Conservation (phyloP, 2,888 invertebrate genomes). For the Parnassius apollo region DNA sequence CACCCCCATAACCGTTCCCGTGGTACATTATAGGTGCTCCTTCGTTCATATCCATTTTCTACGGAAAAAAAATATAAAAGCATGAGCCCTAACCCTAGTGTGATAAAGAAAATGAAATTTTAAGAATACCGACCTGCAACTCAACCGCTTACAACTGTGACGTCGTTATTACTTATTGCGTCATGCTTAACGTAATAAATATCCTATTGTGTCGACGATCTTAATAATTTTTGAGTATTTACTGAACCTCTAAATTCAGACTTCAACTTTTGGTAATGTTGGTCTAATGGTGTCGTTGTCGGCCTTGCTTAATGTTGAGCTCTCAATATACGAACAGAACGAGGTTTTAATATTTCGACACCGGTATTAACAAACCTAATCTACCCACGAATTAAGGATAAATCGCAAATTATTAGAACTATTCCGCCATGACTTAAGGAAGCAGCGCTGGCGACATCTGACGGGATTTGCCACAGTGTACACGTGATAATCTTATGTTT, state of each 20-base stretch:
- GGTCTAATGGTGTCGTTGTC: conserved; percentile 45
- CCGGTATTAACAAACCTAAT: conserved; percentile 72
- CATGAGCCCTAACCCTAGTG: conserved; percentile 16
- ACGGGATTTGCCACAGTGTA: conserved; percentile 51
- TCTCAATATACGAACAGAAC: conserved; percentile 59
- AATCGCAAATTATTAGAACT: conserved; percentile 72
- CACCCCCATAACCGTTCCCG: conserved; percentile 55
- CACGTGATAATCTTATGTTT: conserved; percentile 72
- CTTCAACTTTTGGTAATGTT: conserved; percentile 53
- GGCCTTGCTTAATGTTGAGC: conserved; percentile 54
- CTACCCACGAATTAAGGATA: conserved; percentile 74
- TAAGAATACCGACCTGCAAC: conserved; percentile 58
- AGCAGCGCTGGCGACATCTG: conserved; percentile 75
- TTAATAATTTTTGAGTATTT: conserved; percentile 60
- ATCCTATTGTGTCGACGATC: conserved; percentile 59
- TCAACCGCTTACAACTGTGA: conserved; percentile 50
- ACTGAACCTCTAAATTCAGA: conserved; percentile 62
- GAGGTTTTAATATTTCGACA: conserved; percentile 63
- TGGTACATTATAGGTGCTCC: conserved; percentile 69
- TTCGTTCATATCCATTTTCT: conserved; percentile 60
- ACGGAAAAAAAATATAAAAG: conserved; percentile 29
- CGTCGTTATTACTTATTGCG: conserved; percentile 58
- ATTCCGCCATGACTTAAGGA: conserved; percentile 77
- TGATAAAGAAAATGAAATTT: conserved; percentile 32
- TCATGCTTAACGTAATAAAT: conserved; percentile 67